phyloP scores from a whole-genome alignment of 2,888 invertebrate genomes.

The Cancer borealis region DNA sequence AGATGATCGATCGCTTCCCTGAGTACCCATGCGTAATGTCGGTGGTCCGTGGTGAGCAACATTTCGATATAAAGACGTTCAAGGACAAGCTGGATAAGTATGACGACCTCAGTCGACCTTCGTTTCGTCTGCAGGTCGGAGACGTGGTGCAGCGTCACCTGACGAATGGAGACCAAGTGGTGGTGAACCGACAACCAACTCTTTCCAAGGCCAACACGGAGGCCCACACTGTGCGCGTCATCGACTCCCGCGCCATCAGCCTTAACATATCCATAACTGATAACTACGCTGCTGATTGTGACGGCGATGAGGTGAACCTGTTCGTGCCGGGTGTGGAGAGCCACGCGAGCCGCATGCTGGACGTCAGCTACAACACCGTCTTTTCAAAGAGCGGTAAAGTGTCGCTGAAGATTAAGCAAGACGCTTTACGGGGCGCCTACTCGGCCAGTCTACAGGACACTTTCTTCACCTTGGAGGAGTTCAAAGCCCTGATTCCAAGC shows the following conservation, averaged over 20 bases:
- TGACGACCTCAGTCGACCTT: background rate
- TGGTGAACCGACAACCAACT: constrained; percentile 57
- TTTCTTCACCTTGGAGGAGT: background rate
- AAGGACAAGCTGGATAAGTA: background rate
- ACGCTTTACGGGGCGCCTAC: constrained; percentile 33
- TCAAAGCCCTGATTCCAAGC: background rate
- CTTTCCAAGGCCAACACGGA: constrained; percentile 39
- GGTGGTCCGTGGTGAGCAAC: background rate
- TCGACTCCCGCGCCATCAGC: constrained; percentile 25
- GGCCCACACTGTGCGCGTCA: constrained; percentile 45
- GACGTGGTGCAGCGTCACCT: constrained; percentile 53
- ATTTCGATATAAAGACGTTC: background rate
- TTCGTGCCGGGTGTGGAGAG: constrained; percentile 40
- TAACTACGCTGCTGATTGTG: constrained; percentile 57
- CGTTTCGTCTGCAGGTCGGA: background rate
- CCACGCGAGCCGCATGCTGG: background rate
- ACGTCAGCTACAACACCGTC: background rate
- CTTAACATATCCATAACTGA: constrained; percentile 51
- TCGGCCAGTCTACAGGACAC: background rate
- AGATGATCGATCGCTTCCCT: constrained; percentile 1
- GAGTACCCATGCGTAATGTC: background rate
- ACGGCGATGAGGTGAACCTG: constrained; percentile 64
- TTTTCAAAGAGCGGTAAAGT: constrained; percentile 23
- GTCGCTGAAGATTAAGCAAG: constrained; percentile 18
- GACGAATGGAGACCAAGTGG: constrained; percentile 56